These are phyloP conservation scores for Tortrix viridana DNA, from an alignment of 2,888 invertebrate species.

Conservation along the genomic window DNA sequence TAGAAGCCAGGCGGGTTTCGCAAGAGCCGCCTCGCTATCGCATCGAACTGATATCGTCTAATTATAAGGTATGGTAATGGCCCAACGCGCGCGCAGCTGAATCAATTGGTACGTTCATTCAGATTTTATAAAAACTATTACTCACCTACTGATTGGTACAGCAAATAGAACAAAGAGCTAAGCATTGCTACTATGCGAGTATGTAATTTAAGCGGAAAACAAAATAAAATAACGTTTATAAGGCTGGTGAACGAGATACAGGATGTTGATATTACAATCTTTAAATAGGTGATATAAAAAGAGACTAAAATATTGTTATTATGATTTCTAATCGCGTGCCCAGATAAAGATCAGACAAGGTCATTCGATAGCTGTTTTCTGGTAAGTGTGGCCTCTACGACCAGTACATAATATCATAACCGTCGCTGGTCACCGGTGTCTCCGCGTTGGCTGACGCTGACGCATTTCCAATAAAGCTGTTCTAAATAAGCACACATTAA, in stretches of 20 bases:
- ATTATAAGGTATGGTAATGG: slow-evolving; percentile 76
- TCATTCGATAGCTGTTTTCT: slow-evolving; percentile 55
- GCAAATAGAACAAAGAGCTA: slow-evolving; percentile 13
- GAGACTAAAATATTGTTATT: slow-evolving; percentile 54
- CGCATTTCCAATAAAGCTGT: slow-evolving; percentile 55
- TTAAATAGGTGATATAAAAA: slow-evolving; percentile 22
- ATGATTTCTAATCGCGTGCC: slow-evolving; percentile 52
- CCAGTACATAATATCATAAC: slow-evolving; percentile 54
- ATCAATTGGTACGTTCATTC: slow-evolving; percentile 54
- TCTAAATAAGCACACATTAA: slow-evolving; percentile 66
- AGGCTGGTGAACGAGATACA: slow-evolving; percentile 29
- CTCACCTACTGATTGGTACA: slow-evolving; percentile 14
- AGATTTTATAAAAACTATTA: slow-evolving; percentile 41
- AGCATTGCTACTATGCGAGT: slow-evolving; percentile 7
- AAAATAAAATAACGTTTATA: slow-evolving; percentile 23
- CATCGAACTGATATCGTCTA: slow-evolving; percentile 81
- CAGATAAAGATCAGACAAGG: slow-evolving; percentile 61
- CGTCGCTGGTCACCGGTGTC: slow-evolving; percentile 44
- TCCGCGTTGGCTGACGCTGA: slow-evolving; percentile 46
- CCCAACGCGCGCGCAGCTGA: slow-evolving; percentile 53
- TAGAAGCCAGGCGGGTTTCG: slow-evolving; percentile 75
- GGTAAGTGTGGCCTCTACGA: slow-evolving; percentile 57
- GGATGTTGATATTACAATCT: slow-evolving; percentile 36
- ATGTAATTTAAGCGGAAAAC: slow-evolving; percentile 21
- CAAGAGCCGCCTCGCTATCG: slow-evolving; percentile 76